A percentile compares a stretch with the other conserved stretches of the same genome.
These are phyloP conservation scores for Rotaria magnacalcarata DNA, from an alignment of 2,888 invertebrate species.

Conservation along the genomic window DNA sequence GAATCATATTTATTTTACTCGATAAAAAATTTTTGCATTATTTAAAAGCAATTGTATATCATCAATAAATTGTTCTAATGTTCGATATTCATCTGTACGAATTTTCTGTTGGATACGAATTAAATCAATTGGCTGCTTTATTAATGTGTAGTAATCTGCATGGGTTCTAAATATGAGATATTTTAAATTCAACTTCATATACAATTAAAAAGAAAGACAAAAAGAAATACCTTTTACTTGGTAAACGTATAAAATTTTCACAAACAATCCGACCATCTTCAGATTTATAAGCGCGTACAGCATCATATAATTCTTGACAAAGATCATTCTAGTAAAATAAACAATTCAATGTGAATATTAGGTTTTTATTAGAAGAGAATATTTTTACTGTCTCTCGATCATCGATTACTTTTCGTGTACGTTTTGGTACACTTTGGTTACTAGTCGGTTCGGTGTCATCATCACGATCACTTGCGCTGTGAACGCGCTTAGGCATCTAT, in stretches of 20 bases:
- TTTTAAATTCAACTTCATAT: too few relatives aligned
- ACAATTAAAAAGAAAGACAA: constrained; percentile 38
- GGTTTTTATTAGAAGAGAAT: neutral
- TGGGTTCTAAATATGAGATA: constrained; percentile 58
- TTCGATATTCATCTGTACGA: constrained; percentile 91
- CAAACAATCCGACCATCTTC: constrained; percentile 83
- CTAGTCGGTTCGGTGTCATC: neutral
- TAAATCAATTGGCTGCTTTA: constrained; percentile 88
- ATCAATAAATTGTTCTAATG: constrained; percentile 79
- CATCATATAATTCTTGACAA: constrained; percentile 83
- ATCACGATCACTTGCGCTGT: constrained; percentile 20
- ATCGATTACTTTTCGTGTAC: neutral
- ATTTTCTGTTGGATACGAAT: constrained; percentile 84
- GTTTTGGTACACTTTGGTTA: neutral
- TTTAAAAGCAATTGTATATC: constrained; percentile 85
- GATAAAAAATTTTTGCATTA: constrained; percentile 92
- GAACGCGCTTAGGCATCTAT: constrained; percentile 28
- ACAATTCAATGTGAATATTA: constrained; percentile 12
- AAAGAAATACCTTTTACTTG: constrained; percentile 73
- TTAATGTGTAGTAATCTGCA: constrained; percentile 67
- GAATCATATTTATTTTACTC: neutral
- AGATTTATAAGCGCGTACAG: constrained; percentile 80
- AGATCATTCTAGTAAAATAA: constrained; percentile 56
- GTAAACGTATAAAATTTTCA: constrained; percentile 87
- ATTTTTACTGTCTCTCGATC: constrained; percentile 13